Base-by-base conservation (phyloP, 2,797 vertebrate genomes). In the Chromobotia macracanthus region DNA sequence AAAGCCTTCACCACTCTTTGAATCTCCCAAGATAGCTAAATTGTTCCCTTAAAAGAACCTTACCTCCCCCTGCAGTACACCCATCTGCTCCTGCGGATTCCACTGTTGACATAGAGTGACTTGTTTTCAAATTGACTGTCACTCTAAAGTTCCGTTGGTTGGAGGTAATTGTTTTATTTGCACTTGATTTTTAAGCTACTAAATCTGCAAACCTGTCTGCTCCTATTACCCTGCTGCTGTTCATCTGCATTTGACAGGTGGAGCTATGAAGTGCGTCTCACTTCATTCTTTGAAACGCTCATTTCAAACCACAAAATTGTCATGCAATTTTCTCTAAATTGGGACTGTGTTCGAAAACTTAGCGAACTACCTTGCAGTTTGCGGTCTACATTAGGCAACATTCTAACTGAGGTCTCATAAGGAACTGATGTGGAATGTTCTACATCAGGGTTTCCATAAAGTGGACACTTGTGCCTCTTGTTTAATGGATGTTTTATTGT, bases 91-190 rank as follows among this genome's bases (percentile, higher is more conserved):
- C 2, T 2, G 41, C 10, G 2, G 48, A 55, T 63, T 74, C 41
- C 23, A 7, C 16, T 1, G 19, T 71, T 72, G 68, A 79, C 58
- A 71, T 65, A 15, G 76, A 82, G 61, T 64, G 55, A 70, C 75
- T 82, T 78, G 48, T 75, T 75, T 79, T 65, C 65, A 61, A 79
- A 71, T 79, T 25, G 66, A 48, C 58, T 68, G 76, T 73, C 81
- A 75, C 67, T 75, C 53, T 44, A 66, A 56, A 41, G 48, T 70
- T 69, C 15, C 63, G 72, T 50, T 48, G 56, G 18, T 60, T 56
- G 44, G 60, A 79, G 71, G 46, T 68, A 38, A 68, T 82, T 69
- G 80, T 77, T 77, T 82, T 46, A 77, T 72, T 82, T 74, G 75
- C 68, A 48, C 21, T 74, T 63, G 64, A n/a, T 18, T 38, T 60